phyloP scores from a whole-genome alignment of 2,113 vertebrate species.

The Panurus biarmicus region DNA sequence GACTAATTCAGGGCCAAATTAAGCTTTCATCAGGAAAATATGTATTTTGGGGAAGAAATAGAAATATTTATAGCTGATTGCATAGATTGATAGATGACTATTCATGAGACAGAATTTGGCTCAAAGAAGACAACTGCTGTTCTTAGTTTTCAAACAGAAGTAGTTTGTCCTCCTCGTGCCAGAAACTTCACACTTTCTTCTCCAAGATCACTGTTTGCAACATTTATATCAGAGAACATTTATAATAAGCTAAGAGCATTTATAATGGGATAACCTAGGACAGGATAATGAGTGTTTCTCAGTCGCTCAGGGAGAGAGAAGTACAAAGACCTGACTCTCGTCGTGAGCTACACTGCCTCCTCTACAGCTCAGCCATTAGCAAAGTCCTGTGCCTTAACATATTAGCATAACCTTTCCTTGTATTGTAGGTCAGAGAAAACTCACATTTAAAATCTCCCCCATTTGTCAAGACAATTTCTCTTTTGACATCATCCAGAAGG shows the following conservation, averaged over 20 bases:
- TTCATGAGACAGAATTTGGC: neutral
- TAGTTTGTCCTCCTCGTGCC: neutral
- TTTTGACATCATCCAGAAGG: constrained; percentile 31
- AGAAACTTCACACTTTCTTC: constrained; percentile 11
- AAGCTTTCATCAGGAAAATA: neutral
- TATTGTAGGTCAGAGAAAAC: constrained; percentile 44
- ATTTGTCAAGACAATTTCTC: constrained; percentile 59
- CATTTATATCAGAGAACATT: constrained; percentile 7
- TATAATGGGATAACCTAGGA: constrained; percentile 27
- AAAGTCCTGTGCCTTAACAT: constrained; percentile 21
- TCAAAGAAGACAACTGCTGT: neutral
- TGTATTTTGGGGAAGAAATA: neutral
- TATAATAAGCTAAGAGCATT: constrained; percentile 40
- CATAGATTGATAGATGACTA: neutral
- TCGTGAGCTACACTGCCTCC: neutral
- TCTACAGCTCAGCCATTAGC: constrained; percentile 27
- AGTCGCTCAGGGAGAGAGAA: constrained; percentile 11
- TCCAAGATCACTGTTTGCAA: neutral
- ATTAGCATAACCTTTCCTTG: constrained; percentile 55
- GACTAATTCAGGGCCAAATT: neutral
- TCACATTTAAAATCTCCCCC: constrained; percentile 47
- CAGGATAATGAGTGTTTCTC: constrained; percentile 45
- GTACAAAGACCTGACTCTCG: neutral
- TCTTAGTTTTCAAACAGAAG: neutral
- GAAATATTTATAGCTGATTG: neutral